Evolutionary conservation across 2,797 vertebrate species (phyloP).

Genomic region (Meriones psammophilus): DNA sequence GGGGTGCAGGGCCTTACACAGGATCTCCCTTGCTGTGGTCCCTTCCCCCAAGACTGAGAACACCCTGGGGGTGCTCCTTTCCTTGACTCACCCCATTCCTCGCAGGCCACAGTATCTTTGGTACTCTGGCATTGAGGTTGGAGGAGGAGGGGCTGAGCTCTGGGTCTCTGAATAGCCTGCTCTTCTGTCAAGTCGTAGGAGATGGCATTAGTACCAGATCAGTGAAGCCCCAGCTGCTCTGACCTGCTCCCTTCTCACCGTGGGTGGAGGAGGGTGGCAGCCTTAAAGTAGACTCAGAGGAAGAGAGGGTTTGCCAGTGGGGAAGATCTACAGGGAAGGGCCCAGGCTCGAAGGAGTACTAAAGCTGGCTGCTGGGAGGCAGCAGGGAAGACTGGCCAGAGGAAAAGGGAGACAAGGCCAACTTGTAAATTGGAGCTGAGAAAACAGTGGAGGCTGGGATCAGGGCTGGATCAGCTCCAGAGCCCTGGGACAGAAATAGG

Average conservation of each 20-base stretch:
- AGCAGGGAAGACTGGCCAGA: neutral
- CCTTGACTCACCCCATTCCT: neutral
- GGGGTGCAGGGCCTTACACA: neutral
- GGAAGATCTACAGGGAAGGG: neutral
- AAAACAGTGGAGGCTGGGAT: conserved; percentile 46
- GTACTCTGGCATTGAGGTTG: neutral
- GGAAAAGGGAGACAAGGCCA: neutral
- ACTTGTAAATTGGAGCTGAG: conserved; percentile 33
- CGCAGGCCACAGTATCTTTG: neutral
- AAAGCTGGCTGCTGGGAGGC: neutral
- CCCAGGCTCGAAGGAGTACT: neutral
- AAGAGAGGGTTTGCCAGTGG: neutral
- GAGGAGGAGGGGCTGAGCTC: neutral
- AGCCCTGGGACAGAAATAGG: conserved; percentile 42
- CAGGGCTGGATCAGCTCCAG: conserved; percentile 17
- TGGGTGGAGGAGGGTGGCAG: neutral
- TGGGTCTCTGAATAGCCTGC: neutral
- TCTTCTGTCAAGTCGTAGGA: neutral
- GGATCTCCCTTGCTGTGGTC: neutral
- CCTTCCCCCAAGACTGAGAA: neutral
- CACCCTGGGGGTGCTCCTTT: neutral
- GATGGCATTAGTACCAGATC: conserved; percentile 70
- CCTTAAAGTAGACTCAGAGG: neutral
- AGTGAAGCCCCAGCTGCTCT: conserved; percentile 23
- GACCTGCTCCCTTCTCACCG: neutral